phyloP scores from a whole-genome alignment of 1,140 invertebrate species.

The Neuroterus valhalla region DNA sequence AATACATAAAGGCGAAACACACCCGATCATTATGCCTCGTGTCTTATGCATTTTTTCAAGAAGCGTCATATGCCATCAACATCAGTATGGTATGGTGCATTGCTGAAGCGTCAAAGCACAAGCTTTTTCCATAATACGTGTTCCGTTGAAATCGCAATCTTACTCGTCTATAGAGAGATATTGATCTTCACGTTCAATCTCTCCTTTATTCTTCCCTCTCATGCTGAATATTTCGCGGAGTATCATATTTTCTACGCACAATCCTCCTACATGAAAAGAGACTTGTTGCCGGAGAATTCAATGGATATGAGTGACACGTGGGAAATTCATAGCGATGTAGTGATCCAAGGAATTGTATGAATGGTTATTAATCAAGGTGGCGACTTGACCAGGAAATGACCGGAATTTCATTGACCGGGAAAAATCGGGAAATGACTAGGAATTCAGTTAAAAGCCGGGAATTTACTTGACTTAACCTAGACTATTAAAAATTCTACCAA shows the following conservation, averaged over 20 bases:
- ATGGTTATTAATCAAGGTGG: constrained; percentile 20
- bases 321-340: neutral
- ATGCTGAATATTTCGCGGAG: constrained; percentile 4
- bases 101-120: constrained; percentile 16
- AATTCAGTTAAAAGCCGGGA: too few relatives aligned
- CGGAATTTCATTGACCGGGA: too few relatives aligned
- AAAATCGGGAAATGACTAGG: too few relatives aligned
- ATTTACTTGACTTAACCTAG: too few relatives aligned
- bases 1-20: constrained; percentile 27
- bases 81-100: constrained; percentile 7
- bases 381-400: too few relatives aligned
- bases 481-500: too few relatives aligned
- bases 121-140: neutral
- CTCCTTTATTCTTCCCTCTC: constrained; percentile 5
- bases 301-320: constrained; percentile 7
- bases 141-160: constrained; percentile 28
- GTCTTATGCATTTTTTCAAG: constrained; percentile 28
- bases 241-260: constrained; percentile 18
- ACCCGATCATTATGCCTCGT: constrained; percentile 29
- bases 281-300: constrained; percentile 17
- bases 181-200: constrained; percentile 23
- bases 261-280: neutral
- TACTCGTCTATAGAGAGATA: constrained; percentile 22
- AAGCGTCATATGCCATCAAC: constrained; percentile 22
- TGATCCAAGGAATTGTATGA: neutral